Conservation (phyloP, 2,888 invertebrate genomes). For the Meteorus cinctellus region DNA sequence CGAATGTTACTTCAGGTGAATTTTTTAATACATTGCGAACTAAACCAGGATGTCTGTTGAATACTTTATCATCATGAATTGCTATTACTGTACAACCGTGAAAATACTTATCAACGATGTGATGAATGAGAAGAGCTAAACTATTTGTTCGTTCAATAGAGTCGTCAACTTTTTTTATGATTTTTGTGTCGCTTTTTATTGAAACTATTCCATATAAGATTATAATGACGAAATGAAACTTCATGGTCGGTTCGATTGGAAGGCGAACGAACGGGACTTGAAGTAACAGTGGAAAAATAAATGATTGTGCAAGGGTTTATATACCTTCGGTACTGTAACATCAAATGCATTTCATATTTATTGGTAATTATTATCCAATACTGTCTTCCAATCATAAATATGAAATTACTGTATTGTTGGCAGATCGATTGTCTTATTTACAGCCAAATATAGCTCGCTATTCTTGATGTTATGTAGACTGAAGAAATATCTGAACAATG, state of each 20-base stretch:
- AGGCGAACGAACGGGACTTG: not conserved
- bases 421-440: not conserved
- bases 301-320: constrained; percentile 33
- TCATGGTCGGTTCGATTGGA: not conserved
- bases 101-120: constrained; percentile 78
- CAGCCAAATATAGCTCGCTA: not conserved
- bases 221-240: not conserved
- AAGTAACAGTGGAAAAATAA: not conserved
- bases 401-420: not conserved
- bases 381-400: constrained; percentile 29
- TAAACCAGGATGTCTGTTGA: not conserved
- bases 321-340: constrained; percentile 34
- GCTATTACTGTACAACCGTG: constrained; percentile 80
- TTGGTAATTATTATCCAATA: constrained; percentile 47
- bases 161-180: not conserved
- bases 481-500: too few species aligned
- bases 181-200: not conserved
- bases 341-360: constrained; percentile 50
- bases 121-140: constrained; percentile 77
- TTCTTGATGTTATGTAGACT: too few species aligned
- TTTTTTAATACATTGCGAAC: constrained; percentile 1
- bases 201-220: not conserved
- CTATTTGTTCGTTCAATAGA: constrained; percentile 40
- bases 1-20: constrained; percentile 54
- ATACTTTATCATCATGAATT: constrained; percentile 76